Evolutionary conservation across 2,113 vertebrate genomes (phyloP), one percentile per base, ranked within the genome.

Genomic region (Salvator merianae): DNA sequence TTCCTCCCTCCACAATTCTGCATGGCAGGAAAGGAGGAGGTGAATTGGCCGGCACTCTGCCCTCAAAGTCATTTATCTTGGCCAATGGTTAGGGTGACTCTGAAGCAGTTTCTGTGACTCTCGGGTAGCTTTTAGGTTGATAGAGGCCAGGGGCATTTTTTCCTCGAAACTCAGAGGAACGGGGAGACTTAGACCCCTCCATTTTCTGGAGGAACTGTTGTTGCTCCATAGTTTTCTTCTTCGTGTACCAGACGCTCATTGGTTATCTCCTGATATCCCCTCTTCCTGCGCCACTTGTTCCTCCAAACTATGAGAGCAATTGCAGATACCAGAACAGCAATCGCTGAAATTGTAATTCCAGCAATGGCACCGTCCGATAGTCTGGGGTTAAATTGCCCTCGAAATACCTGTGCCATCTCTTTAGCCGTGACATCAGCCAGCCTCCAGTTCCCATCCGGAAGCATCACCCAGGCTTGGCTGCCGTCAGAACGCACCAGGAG

Each of bases 401-500:
- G 38, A 13, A 71, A 77, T 75, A 63, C 43, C 3, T 7, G 28
- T 32, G 38, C 72, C 1, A 75, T 34, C 53, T 68, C 40, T 16
- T 50, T 81, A 38, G 96, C 93, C 14, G 91, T 91, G 79, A 81
- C 71, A 3, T 81, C 91, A 47, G 90, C 93, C 73, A 92, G n/a
- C 85, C 86, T 95, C 96, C 96, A 96, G 30, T 32, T 78, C 40
- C 93, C 93, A n/a, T 89, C 95, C 26, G 83, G 40, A 12, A 85
- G 93, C 13, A 94, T 79, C 88, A 95, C 87, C 96, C 95, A 97
- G 86, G 85, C 94, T 63, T n/a, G 84, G 1, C 93, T 95, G 2
- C 92, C 92, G 8, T 94, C 91, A 1, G 92, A 93, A 90, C 95
- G 93, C 50, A 96, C 95, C 81, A 95, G 86, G 0, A 95, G 93